phyloP scores from a whole-genome alignment of 1,140 invertebrate species.

The Solenopsis invicta region DNA sequence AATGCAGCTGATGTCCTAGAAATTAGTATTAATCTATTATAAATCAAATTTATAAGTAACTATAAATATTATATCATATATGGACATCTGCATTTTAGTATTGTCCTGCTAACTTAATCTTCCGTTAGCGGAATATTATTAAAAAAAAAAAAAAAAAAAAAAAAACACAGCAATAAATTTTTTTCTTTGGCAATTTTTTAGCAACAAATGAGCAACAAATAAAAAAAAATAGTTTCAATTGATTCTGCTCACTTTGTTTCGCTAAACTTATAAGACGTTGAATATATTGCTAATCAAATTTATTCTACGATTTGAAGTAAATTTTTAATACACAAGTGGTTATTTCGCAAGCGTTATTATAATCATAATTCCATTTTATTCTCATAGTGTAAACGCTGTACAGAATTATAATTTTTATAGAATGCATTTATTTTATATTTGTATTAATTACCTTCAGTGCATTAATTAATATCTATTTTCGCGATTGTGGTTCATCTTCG shows the following conservation, averaged over 20 bases:
- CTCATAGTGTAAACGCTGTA: not conserved
- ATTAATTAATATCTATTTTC: conserved; percentile 28
- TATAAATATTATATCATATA: not conserved
- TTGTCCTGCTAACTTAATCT: no score
- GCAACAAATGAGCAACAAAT: no score
- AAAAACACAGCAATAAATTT: no score
- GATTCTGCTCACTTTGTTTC: no score
- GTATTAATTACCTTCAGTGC: not conserved
- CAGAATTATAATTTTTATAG: not conserved
- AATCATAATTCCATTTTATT: not conserved
- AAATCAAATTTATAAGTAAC: not conserved
- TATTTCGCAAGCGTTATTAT: not conserved
- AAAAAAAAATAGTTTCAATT: no score
- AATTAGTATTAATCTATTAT: not conserved
- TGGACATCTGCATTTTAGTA: no score
- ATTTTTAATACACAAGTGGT: not conserved
- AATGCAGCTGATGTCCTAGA: no score
- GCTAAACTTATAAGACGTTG: no score
- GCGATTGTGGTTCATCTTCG: not conserved
- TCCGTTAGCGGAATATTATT: no score
- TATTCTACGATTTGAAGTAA: not conserved
- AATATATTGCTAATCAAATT: not conserved
- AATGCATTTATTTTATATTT: not conserved
- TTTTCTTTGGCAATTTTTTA: no score
- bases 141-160: no score